Evolutionary conservation across 2,113 vertebrate genomes (phyloP).

Genomic region (Maylandia zebra): DNA sequence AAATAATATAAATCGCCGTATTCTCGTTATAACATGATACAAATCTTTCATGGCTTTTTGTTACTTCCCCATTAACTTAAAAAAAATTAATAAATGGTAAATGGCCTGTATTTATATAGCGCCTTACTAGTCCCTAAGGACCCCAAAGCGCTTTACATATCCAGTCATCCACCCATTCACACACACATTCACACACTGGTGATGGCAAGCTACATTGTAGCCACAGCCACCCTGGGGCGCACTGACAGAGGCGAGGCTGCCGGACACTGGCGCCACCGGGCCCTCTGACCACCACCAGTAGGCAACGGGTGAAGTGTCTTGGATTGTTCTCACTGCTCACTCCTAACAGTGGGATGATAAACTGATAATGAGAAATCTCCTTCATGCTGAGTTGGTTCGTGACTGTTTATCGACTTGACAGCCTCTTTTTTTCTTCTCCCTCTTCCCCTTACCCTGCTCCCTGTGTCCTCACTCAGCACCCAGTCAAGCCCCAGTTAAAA

Average conservation of each 20-base stretch:
- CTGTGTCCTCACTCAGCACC: constrained; percentile 73
- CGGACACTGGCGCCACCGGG: too few species aligned
- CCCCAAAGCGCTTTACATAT: too few species aligned
- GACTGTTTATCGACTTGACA: constrained; percentile 15
- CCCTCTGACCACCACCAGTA: too few species aligned
- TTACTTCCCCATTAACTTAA: neutral
- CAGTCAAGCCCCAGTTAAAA: constrained; percentile 88
- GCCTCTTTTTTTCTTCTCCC: constrained; percentile 14
- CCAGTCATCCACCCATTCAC: too few species aligned
- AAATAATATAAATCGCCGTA: neutral
- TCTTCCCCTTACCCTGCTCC: neutral
- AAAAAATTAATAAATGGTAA: neutral
- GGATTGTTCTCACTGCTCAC: neutral
- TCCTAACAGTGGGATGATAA: constrained; percentile 9
- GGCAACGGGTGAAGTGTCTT: too few species aligned
- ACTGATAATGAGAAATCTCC: constrained; percentile 47
- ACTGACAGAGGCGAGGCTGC: too few species aligned
- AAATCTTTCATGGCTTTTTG: neutral
- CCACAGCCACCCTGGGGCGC: too few species aligned
- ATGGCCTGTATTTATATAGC: too few species aligned
- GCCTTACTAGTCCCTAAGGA: too few species aligned
- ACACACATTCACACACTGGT: too few species aligned
- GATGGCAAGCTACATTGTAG: too few species aligned
- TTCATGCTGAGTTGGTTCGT: constrained; percentile 24
- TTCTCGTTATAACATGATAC: neutral